phyloP scores from a whole-genome alignment of 2,113 vertebrate species.

The Haemorhous mexicanus region DNA sequence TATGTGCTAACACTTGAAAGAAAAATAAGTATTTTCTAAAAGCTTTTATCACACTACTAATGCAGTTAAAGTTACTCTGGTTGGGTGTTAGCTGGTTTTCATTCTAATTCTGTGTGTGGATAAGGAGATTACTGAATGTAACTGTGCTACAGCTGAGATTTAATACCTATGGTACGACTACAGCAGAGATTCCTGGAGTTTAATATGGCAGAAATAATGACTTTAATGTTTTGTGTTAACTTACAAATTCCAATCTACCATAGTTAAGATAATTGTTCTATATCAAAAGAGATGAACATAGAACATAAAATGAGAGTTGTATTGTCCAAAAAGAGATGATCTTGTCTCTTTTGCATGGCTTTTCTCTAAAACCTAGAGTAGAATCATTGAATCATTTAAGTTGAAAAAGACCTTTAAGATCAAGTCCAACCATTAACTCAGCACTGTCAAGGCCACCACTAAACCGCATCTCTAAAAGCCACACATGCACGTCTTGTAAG shows the following conservation, averaged over 20 bases:
- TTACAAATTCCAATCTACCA: accelerated
- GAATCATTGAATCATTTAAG: neutral
- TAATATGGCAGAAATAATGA: neutral
- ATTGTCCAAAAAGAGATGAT: neutral
- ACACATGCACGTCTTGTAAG: neutral
- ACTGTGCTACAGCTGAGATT: neutral
- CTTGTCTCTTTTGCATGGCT: neutral
- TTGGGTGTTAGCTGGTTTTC: neutral
- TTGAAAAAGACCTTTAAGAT: neutral
- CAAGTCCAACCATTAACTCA: neutral
- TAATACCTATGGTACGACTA: neutral
- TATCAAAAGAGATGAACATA: neutral
- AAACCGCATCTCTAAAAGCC: neutral
- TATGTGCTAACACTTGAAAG: neutral
- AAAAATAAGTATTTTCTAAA: neutral
- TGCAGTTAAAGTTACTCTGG: neutral
- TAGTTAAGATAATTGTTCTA: neutral
- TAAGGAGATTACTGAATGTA: neutral
- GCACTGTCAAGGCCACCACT: neutral
- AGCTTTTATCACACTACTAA: neutral
- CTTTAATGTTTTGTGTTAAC: neutral
- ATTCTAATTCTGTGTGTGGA: neutral
- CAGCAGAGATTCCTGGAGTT: neutral
- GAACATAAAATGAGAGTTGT: neutral
- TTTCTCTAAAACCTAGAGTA: neutral